Base-by-base conservation (phyloP, 1,140 invertebrate species). In the Scylla paramamosain region DNA sequence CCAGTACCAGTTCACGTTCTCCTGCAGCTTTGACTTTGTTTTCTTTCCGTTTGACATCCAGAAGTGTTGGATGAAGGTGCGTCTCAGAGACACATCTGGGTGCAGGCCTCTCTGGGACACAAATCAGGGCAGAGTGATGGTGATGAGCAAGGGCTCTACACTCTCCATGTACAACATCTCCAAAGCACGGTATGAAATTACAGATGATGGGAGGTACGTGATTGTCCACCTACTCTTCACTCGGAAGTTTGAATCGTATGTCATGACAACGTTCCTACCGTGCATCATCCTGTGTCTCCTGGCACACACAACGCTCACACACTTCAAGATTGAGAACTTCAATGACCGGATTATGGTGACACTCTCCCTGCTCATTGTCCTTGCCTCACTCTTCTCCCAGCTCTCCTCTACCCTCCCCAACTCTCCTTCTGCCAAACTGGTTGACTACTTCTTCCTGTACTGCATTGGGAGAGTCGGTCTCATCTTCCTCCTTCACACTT, bases 341-440 rank as follows among this genome's bases (percentile, higher is more conserved):
- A 91, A 39, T 10, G 90, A 95, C 89, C 59, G 94, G 6, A 95
- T 91, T 7, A 91, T 48, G 25, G 94, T 95, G 67, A 91, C 94
- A 6, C 94, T 95, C 16, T 91, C 94, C 7, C 77, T 91, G 67
- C 90, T 95, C 77, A 95, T 95, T 20, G 94, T 95, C 12, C 52
- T 95, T 0, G 89, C 94, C 25, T 91, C 94, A 25, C 94, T 95
- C 46, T 95, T 95, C 94, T 91, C 89, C 12, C 94, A 95, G 82
- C 20, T 91, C 39, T 83, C 88, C 29, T 84, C 59, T 4, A 45
- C 89, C 10, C 29, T 95, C 20, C 94, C 94, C 0, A 91, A 14
- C 31, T 77, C 89, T n/a, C 89, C 94, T 20, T 12, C 29, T 14
- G 77, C 94, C 14, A 95, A 95, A 52, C 90, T 91, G 46, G 67